Base-by-base conservation (phyloP, 2,797 vertebrate genomes). In the Tokudaia muenninki region DNA sequence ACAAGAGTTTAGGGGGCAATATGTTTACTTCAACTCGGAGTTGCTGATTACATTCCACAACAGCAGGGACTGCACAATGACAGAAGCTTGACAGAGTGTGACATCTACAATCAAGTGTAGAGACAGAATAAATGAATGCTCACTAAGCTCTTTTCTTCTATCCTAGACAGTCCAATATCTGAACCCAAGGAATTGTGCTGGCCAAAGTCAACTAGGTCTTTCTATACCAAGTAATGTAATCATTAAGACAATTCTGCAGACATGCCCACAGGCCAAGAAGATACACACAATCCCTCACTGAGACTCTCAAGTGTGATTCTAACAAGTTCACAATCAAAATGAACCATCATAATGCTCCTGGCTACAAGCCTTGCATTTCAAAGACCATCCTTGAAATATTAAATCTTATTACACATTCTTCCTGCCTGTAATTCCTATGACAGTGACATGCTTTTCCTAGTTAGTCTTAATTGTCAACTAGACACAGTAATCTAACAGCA, bases 351-450 rank as follows among this genome's bases (percentile, higher is more conserved):
- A 31, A 41, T 59, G 37, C 52, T 83, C 11, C 29, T 81, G 34
- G 4, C 31, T 29, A 24, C 52, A 2, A 80, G 21, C 2, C n/a
- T 94, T 94, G 50, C 63, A 41, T 41, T 91, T 78, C 63, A 88
- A 79, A 81, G 44, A 16, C 34, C 34, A 81, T 95, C 59, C 47
- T 91, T 90, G 21, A 87, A 70, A 61, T 91, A 34, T 26, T 92
- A 91, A 93, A 70, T 77, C 31, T 80, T 7, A 24, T 37, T 77
- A 21, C 2, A 11, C 11, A 3, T 75, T 83, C 55, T 80, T 79
- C 19, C 44, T 83, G 21, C 41, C 93, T 72, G 5, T 74, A 59
- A 52, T n/a, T 82, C 29, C 14, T 13, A 31, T 41, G 59, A 34
- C 31, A 78, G 44, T 34, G 55, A 16, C 34, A 63, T 26, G 57